phyloP scores from a whole-genome alignment of 2,888 invertebrate species.

The Dexiosoma caninum region DNA sequence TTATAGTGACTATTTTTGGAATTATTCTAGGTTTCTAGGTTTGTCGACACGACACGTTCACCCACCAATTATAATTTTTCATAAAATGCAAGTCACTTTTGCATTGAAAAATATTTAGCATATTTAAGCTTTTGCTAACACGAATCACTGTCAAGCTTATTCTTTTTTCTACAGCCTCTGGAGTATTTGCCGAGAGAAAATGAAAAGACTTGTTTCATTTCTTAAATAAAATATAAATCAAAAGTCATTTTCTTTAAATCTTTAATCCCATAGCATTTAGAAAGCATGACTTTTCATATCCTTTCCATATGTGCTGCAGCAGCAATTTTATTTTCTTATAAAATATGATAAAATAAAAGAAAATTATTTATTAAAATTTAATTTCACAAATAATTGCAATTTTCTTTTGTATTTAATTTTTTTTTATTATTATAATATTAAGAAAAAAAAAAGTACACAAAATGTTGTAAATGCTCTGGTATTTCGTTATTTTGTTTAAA shows the following conservation, averaged over 20 bases:
- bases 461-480: no score
- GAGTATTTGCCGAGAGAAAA: not conserved
- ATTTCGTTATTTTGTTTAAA: not conserved
- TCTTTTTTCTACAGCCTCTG: not conserved
- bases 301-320: no score
- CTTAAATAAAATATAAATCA: not conserved
- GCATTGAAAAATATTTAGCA: no score
- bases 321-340: no score
- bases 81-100: no score
- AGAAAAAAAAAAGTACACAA: not conserved
- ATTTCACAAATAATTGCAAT: constrained; percentile 24
- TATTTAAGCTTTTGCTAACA: no score
- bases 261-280: not conserved
- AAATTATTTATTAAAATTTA: constrained; percentile 2
- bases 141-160: no score
- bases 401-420: not conserved
- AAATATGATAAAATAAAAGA: no score
- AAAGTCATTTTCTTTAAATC: not conserved
- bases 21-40: no score
- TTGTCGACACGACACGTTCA: no score
- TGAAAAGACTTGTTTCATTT: not conserved
- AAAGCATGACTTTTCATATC: not conserved
- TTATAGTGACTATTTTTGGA: no score
- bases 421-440: not conserved
- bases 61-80: no score